Conservation (phyloP, 1,140 invertebrate genomes). For the Ptiloglossa arizonensis region DNA sequence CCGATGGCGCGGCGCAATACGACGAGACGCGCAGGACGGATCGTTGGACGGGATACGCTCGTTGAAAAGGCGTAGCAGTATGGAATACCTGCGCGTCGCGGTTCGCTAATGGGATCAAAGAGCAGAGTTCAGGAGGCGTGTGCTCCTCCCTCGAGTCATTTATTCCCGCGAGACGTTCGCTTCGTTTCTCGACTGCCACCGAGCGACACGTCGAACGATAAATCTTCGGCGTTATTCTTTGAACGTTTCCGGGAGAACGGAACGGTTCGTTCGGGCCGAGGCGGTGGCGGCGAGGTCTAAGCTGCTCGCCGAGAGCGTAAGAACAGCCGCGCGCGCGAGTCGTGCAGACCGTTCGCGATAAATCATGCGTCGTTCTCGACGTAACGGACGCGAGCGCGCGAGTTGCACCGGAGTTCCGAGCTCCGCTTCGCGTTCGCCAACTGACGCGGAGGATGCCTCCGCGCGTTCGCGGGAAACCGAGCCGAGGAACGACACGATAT, state of each 20-base stretch:
- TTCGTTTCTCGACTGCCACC: neutral
- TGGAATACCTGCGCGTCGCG: slow-evolving; percentile 5
- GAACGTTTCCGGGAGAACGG: slow-evolving; percentile 35
- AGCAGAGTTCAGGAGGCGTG: slow-evolving; percentile 19
- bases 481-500: neutral
- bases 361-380: slow-evolving; percentile 37
- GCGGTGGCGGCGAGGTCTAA: too few species aligned
- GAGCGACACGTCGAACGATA: slow-evolving; percentile 36
- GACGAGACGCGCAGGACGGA: slow-evolving; percentile 27
- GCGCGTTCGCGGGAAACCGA: neutral
- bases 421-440: slow-evolving; percentile 39
- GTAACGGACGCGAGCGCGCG: slow-evolving; percentile 29
- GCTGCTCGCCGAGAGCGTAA: neutral
- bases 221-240: slow-evolving; percentile 38
- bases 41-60: slow-evolving; percentile 22
- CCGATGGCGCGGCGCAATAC: neutral
- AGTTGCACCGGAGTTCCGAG: too few species aligned
- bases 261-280: too few species aligned
- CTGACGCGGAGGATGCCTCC: slow-evolving; percentile 5
- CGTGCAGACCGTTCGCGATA: neutral
- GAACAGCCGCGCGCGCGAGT: neutral
- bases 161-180: slow-evolving; percentile 6
- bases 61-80: slow-evolving; percentile 7
- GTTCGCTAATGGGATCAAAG: slow-evolving; percentile 57
- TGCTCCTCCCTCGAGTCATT: slow-evolving; percentile 17